Evolutionary conservation across 2,888 invertebrate genomes (phyloP), one percentile per base, ranked within the genome.

Genomic region (Apamea monoglypha): DNA sequence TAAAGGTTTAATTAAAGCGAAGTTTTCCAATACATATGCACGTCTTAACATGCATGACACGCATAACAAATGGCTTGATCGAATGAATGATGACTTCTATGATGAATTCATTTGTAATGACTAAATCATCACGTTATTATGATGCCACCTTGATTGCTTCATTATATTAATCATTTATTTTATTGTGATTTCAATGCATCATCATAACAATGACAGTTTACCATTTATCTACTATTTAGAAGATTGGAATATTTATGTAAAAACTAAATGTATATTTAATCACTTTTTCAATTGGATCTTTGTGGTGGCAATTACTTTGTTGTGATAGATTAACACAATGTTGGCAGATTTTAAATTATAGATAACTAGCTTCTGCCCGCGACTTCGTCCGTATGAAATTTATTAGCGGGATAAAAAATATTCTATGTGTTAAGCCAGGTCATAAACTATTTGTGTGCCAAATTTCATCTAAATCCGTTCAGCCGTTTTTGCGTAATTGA

Each of bases 181-280:
- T 81, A 79, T 84, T 75, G 64, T 83, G 66, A 81, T 72, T 86
- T 68, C 64, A 68, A 71, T 70, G 74, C 53, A 61, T 53, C 40
- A 68, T 56, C 6, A 56, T 67, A 63, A 78, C 40, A 67, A 81
- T 81, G 78, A 73, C 82, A 76, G 64, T 75, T 70, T 36, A 50
- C 50, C 56, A 87, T 87, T 84, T 61, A 69, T 76, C 70, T 63
- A 76, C 68, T 67, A 66, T 83, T 59, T 73, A 82, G 40, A 44
- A 5, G n/a, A 18, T 70, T 56, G 40, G 61, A 64, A 66, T 74
- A 73, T 40, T 16, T 16, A 59, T 72, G 32, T 14, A 71, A 74
- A 78, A 82, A 82, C 53, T 78, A 69, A 82, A 72, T 82, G 59
- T 68, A 61, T 66, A 47, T 84, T 71, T 83, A 81, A 85, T 81